Conservation (phyloP, 1,140 invertebrate species). For the Leptinotarsa lineolata region DNA sequence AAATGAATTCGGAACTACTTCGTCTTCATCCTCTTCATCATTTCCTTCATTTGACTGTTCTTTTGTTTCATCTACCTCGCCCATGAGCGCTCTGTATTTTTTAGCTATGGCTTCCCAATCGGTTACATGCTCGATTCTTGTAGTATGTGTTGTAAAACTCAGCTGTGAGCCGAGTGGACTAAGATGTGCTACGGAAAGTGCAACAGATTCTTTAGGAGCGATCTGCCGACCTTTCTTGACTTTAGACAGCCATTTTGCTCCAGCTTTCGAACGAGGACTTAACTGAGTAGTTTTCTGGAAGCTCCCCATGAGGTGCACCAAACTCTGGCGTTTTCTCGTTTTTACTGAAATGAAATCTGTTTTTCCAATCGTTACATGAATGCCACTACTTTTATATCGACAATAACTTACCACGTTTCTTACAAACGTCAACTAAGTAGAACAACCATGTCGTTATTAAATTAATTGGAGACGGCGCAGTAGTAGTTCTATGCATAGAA, state of each 20-base stretch:
- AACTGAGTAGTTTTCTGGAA: constrained; percentile 66
- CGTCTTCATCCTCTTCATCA: constrained; percentile 58
- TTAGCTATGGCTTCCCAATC: constrained; percentile 89
- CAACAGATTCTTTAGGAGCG: constrained; percentile 78
- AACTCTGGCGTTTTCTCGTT: constrained; percentile 74
- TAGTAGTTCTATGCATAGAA: constrained; percentile 97
- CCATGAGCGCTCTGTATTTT: constrained; percentile 82
- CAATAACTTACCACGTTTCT: constrained; percentile 65
- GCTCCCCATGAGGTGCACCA: constrained; percentile 81
- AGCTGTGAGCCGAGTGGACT: constrained; percentile 82
- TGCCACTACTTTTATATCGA: constrained; percentile 6
- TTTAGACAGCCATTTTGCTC: constrained; percentile 83
- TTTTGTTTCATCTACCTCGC: constrained; percentile 65
- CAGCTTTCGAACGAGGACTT: constrained; percentile 79
- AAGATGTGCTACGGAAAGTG: constrained; percentile 74
- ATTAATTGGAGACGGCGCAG: constrained; percentile 96
- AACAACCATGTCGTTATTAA: constrained; percentile 91
- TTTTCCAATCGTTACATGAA: constrained; percentile 26
- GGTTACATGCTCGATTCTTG: constrained; percentile 85
- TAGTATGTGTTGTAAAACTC: constrained; percentile 70
- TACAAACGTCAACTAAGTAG: constrained; percentile 79
- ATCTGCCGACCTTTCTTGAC: constrained; percentile 77
- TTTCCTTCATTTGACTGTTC: constrained; percentile 61
- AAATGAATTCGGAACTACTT: constrained; percentile 45
- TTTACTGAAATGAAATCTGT: constrained; percentile 47